Percentiles rank a stretch among this genome's conserved stretches.
phyloP scores from a whole-genome alignment of 1,140 invertebrate genomes.

The Trissolcus basalis region DNA sequence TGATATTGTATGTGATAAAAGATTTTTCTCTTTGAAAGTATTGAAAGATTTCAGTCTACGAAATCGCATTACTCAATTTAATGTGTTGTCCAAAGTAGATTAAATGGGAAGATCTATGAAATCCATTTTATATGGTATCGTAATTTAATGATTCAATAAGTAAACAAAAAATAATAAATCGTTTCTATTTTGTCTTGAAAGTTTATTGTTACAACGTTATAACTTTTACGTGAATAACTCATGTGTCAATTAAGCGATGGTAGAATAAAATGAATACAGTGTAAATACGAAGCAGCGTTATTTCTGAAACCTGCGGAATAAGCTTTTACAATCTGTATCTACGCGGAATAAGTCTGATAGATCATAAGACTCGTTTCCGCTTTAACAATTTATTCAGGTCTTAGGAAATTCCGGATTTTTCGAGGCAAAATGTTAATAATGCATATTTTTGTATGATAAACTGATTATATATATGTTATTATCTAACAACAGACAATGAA shows the following conservation, averaged over 20 bases:
- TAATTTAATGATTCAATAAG: too few relatives aligned
- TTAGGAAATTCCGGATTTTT: conserved; percentile 49
- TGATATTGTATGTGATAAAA: conserved; percentile 29
- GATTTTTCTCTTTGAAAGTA: conserved; percentile 5
- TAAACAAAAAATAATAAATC: too few relatives aligned
- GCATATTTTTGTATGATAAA: conserved; percentile 28
- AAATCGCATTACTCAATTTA: conserved; percentile 1
- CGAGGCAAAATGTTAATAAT: conserved; percentile 18
- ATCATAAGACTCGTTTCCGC: conserved; percentile 41
- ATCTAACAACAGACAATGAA: conserved; percentile 10
- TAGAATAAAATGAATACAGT: conserved; percentile 27
- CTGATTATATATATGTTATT: conserved; percentile 9
- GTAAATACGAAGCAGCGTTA: conserved; percentile 30
- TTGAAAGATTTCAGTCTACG: conserved; percentile 8
- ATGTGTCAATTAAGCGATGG: conserved; percentile 40
- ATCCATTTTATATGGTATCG: too few relatives aligned
- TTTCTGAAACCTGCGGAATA: conserved; percentile 23
- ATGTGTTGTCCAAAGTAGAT: background rate
- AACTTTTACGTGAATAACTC: conserved; percentile 18
- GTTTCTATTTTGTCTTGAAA: conserved; percentile 9
- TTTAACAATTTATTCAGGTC: conserved; percentile 49
- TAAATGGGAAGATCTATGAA: too few relatives aligned
- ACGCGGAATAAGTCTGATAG: conserved; percentile 29
- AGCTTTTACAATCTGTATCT: conserved; percentile 44
- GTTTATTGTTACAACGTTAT: conserved; percentile 26